phyloP scores from a whole-genome alignment of 2,113 vertebrate genomes.

The Ploceus nigricollis region DNA sequence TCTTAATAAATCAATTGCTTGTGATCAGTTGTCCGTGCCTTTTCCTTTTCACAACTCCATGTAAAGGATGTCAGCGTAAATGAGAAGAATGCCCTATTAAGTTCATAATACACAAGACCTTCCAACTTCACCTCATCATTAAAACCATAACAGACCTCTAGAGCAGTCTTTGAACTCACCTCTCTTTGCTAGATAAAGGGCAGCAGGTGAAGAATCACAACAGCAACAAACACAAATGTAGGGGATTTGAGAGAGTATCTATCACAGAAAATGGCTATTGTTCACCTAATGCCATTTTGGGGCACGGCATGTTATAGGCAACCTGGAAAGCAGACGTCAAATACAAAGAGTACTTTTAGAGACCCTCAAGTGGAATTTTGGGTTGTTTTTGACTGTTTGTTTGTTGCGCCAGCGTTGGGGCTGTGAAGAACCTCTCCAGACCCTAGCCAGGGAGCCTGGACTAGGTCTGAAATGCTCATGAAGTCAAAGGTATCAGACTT shows the following conservation, averaged over 20 bases:
- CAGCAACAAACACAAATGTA: conserved; percentile 54
- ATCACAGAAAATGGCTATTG: not conserved
- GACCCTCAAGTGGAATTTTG: not conserved
- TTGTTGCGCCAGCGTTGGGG: not conserved
- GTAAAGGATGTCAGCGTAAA: conserved; percentile 13
- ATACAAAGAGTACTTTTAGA: not conserved
- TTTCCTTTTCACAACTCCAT: conserved; percentile 29
- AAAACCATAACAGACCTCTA: conserved; percentile 33
- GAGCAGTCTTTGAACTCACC: conserved; percentile 37
- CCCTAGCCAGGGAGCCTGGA: not conserved
- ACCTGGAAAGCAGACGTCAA: not conserved
- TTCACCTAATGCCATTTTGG: not conserved
- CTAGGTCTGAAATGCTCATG: not conserved
- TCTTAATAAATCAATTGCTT: conserved; percentile 45
- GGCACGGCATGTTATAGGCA: not conserved
- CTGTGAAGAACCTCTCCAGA: not conserved
- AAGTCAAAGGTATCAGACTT: not conserved
- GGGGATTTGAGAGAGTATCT: not conserved
- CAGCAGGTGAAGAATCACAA: conserved; percentile 58
- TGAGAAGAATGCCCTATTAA: conserved; percentile 51
- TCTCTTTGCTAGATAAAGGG: conserved; percentile 39
- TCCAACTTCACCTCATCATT: conserved; percentile 57
- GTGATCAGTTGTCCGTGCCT: conserved; percentile 15
- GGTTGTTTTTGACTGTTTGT: not conserved
- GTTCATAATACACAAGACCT: conserved; percentile 51